phyloP scores from a whole-genome alignment of 2,888 invertebrate genomes.

The Drosophila stalkeri region DNA sequence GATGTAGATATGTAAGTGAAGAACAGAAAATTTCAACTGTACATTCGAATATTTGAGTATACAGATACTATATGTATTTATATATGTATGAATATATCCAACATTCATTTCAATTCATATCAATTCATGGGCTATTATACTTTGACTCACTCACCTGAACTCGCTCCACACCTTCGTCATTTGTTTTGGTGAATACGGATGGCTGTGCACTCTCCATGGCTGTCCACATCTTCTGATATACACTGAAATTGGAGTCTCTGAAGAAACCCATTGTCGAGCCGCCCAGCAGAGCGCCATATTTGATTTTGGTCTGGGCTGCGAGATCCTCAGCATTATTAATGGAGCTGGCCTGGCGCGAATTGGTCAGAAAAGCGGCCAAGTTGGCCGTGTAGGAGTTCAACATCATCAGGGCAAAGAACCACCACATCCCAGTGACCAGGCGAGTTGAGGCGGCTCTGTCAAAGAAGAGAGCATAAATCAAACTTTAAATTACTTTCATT shows the following conservation, averaged over 20 bases:
- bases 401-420: conserved; percentile 96
- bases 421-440: conserved; percentile 95
- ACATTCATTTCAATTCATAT: too few species aligned
- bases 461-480: background rate
- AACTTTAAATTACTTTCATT: background rate
- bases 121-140: too few species aligned
- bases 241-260: conserved; percentile 94
- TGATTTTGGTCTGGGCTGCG: conserved; percentile 96
- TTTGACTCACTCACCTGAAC: conserved; percentile 86
- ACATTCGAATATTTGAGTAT: too few species aligned
- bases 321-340: conserved; percentile 97
- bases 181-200: conserved; percentile 92
- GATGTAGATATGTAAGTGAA: too few species aligned
- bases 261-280: conserved; percentile 97
- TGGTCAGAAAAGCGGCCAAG: conserved; percentile 96
- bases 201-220: conserved; percentile 95
- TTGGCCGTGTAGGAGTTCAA: conserved; percentile 97
- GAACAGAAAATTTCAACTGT: too few species aligned
- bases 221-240: conserved; percentile 96
- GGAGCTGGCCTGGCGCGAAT: conserved; percentile 89
- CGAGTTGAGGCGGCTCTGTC: conserved; percentile 94
- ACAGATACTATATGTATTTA: too few species aligned
- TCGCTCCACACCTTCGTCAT: conserved; percentile 94
- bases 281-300: conserved; percentile 95
- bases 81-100: too few species aligned